A percentile compares a stretch with the other conserved stretches of the same genome.
These are phyloP conservation scores for Etheostoma spectabile DNA, from an alignment of 2,113 vertebrate species.

Conservation along the genomic window DNA sequence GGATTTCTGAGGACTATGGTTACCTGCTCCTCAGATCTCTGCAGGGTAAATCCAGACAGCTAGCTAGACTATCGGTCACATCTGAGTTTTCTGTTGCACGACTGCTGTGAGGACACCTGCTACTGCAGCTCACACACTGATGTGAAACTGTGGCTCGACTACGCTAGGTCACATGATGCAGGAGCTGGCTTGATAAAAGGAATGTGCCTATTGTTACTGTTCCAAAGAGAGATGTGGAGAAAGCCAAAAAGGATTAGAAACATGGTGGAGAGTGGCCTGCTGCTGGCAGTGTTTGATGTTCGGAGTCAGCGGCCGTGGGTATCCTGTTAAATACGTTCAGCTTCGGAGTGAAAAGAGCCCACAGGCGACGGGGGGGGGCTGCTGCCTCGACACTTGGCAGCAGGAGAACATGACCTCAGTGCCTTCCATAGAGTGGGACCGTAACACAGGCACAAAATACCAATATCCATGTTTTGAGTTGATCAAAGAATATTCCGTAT, in stretches of 20 bases:
- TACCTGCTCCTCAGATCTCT: no score
- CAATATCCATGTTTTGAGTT: no score
- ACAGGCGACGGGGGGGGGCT: constrained; percentile 26
- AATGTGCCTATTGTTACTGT: constrained; percentile 29
- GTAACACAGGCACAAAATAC: not conserved
- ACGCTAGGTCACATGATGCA: not conserved
- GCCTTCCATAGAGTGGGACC: not conserved
- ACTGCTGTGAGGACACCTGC: not conserved
- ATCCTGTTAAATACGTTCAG: constrained; percentile 50
- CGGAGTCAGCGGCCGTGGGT: constrained; percentile 31
- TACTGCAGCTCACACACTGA: not conserved
- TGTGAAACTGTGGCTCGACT: not conserved
- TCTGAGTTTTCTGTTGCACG: no score
- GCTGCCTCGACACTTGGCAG: constrained; percentile 17
- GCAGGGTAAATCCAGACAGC: no score
- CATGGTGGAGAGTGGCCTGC: not conserved
- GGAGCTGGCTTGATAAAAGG: not conserved
- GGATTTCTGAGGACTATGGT: no score
- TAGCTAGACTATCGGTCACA: no score
- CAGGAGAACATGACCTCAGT: constrained; percentile 30
- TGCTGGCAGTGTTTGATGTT: constrained; percentile 18
- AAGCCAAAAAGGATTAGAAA: constrained; percentile 19
- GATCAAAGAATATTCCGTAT: no score
- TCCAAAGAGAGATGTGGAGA: constrained; percentile 23
- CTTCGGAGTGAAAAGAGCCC: constrained; percentile 54